Evolutionary conservation across 2,797 vertebrate genomes (phyloP).

Genomic region (Aphelocoma californica): DNA sequence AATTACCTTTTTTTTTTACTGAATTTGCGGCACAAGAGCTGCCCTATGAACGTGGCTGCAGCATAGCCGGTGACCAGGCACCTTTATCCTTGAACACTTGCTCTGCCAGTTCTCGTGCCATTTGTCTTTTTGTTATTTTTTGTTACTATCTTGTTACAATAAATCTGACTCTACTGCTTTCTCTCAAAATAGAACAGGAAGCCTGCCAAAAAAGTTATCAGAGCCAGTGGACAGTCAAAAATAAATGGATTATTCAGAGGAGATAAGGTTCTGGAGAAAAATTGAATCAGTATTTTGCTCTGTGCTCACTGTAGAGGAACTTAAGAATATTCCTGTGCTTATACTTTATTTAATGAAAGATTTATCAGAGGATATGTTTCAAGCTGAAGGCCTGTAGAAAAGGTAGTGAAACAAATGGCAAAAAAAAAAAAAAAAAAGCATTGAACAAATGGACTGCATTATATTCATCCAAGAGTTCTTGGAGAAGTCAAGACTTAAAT

Average conservation of each 20-base stretch:
- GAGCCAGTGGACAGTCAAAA: neutral
- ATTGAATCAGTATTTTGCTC: neutral
- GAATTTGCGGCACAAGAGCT: neutral
- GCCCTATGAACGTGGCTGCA: rapidly evolving
- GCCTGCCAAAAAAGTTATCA: neutral
- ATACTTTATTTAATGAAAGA: neutral
- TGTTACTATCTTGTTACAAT: neutral
- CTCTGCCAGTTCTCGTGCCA: neutral
- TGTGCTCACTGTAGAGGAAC: neutral
- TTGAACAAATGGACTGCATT: neutral
- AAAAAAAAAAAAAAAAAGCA: neutral
- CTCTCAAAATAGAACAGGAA: neutral
- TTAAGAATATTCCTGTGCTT: neutral
- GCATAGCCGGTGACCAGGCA: neutral
- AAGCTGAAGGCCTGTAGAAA: neutral
- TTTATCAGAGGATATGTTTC: neutral
- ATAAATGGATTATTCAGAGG: neutral
- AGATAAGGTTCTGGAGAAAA: neutral
- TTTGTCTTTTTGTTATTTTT: neutral
- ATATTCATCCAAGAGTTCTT: neutral
- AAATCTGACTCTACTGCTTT: neutral
- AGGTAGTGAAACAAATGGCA: neutral
- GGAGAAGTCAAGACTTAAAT: neutral
- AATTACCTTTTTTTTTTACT: neutral
- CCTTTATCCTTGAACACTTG: neutral